Evolutionary conservation across 2,888 invertebrate species (phyloP).

Genomic region (Pocota personata): DNA sequence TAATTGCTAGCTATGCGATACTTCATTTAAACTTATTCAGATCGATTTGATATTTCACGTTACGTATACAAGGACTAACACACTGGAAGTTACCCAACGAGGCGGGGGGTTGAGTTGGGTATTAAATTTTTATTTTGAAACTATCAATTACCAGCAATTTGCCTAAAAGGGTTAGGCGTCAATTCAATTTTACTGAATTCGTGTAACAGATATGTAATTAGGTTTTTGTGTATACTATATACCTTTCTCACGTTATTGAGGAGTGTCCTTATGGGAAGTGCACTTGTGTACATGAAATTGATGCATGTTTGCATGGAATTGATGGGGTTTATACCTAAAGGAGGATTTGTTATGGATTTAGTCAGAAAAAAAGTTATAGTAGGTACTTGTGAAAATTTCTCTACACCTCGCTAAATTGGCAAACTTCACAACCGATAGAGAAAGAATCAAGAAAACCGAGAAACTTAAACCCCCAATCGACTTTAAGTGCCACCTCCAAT

Average conservation of each 20-base stretch:
- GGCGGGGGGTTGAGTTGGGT: slow-evolving; percentile 27
- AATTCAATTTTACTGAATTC: slow-evolving; percentile 44
- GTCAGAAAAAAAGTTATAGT: background rate
- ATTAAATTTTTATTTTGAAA: slow-evolving; percentile 12
- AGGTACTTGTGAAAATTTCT: background rate
- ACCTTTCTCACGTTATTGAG: slow-evolving; percentile 41
- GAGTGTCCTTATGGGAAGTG: slow-evolving; percentile 12
- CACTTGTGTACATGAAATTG: background rate
- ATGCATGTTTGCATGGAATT: background rate
- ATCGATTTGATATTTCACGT: slow-evolving; percentile 57
- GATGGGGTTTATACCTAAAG: background rate
- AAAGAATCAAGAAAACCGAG: background rate
- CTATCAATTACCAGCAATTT: slow-evolving; percentile 72
- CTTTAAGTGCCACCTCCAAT: background rate
- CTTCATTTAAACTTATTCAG: slow-evolving; percentile 37
- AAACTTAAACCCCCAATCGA: background rate
- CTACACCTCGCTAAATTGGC: too few species aligned
- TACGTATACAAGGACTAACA: slow-evolving; percentile 20
- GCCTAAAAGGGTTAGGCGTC: slow-evolving; percentile 66
- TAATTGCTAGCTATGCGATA: slow-evolving; percentile 66
- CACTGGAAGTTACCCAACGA: slow-evolving; percentile 24
- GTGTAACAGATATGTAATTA: slow-evolving; percentile 52
- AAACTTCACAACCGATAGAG: too few species aligned
- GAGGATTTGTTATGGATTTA: background rate
- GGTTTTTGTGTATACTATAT: background rate